phyloP scores from a whole-genome alignment of 2,888 invertebrate species.

The Tachystola acroxantha region DNA sequence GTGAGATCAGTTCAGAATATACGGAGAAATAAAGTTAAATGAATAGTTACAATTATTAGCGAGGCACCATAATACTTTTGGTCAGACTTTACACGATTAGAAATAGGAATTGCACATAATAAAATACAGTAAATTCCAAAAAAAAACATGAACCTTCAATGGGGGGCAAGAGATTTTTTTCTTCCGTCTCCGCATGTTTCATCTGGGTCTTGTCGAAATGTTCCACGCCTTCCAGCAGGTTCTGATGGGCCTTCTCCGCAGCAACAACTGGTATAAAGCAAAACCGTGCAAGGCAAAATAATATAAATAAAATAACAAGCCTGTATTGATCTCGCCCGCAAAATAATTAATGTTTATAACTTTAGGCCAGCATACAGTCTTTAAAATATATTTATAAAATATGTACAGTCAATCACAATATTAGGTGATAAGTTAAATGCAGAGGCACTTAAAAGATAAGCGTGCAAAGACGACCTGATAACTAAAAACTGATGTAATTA shows the following conservation, averaged over 20 bases:
- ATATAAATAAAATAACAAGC: conserved; percentile 27
- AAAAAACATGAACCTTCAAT: conserved; percentile 80
- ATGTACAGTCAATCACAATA: background rate
- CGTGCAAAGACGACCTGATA: conserved; percentile 2
- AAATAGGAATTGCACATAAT: conserved; percentile 13
- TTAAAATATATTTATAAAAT: background rate
- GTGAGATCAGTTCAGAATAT: too few species aligned
- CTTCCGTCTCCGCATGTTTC: conserved; percentile 85
- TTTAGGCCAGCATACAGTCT: too few species aligned
- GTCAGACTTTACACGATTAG: too few species aligned
- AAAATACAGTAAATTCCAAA: conserved; percentile 26
- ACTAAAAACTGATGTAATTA: too few species aligned
- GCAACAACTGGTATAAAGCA: conserved; percentile 80
- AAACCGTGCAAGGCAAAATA: conserved; percentile 55
- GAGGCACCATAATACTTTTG: too few species aligned
- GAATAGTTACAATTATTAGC: too few species aligned
- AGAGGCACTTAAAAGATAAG: background rate
- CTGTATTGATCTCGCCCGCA: conserved; percentile 11
- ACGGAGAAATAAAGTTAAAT: too few species aligned
- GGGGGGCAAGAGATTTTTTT: conserved; percentile 86
- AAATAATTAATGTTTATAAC: background rate
- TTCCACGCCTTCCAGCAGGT: conserved; percentile 84
- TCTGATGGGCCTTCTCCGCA: conserved; percentile 85
- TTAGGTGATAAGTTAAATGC: background rate
- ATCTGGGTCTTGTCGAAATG: conserved; percentile 85